Percentiles rank a stretch among this genome's conserved stretches.
Evolutionary conservation across 1,140 invertebrate genomes (phyloP).

Genomic region (Popillia japonica): DNA sequence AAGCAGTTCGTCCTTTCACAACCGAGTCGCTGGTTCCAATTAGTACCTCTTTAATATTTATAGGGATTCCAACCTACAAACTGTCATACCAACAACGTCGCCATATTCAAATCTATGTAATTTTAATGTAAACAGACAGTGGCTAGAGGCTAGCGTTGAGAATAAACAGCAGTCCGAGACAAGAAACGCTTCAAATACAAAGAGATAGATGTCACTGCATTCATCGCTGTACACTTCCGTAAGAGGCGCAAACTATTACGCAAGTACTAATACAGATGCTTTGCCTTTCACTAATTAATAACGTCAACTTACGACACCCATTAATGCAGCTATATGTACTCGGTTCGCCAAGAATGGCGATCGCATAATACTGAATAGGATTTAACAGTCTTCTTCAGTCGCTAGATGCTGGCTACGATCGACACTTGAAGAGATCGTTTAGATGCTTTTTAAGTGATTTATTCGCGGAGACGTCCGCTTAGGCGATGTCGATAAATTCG

Average conservation of each 20-base stretch:
- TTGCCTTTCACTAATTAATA: conserved; percentile 19
- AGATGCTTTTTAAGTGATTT: neutral
- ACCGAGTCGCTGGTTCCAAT: neutral
- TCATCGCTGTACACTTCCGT: neutral
- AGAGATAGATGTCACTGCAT: neutral
- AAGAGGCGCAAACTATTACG: neutral
- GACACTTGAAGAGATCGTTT: conserved; percentile 10
- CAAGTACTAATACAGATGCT: neutral
- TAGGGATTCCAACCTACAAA: neutral
- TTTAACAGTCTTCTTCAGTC: neutral
- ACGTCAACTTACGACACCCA: neutral
- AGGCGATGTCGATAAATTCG: neutral
- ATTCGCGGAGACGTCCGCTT: neutral
- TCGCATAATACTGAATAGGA: neutral
- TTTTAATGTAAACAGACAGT: neutral
- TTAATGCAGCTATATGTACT: neutral
- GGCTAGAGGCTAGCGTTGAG: neutral
- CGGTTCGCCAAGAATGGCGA: neutral
- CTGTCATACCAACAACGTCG: neutral
- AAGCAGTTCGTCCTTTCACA: no score
- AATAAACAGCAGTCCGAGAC: neutral
- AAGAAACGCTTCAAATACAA: neutral
- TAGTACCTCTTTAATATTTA: neutral
- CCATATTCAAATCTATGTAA: neutral
- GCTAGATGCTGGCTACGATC: neutral